phyloP scores from a whole-genome alignment of 2,888 invertebrate genomes.

The Scaptomyza polygonia region DNA sequence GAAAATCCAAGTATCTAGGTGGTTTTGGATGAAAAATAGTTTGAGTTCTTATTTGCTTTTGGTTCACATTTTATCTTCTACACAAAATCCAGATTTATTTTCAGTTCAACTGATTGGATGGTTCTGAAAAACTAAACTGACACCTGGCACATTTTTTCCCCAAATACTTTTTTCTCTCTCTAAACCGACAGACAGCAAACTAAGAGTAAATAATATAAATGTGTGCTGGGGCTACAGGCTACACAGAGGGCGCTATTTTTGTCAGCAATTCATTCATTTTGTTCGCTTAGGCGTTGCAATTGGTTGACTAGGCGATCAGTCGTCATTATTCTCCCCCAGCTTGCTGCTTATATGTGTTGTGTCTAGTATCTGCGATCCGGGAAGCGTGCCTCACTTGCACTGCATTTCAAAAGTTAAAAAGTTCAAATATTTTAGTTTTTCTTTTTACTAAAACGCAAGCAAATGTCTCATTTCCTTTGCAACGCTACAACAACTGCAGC shows the following conservation, averaged over 20 bases:
- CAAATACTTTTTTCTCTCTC: background rate
- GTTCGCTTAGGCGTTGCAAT: slow-evolving; percentile 52
- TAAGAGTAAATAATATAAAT: slow-evolving; percentile 52
- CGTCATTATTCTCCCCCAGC: slow-evolving; percentile 2
- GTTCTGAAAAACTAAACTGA: slow-evolving; percentile 1
- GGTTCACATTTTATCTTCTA: background rate
- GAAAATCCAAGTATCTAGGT: too few species aligned
- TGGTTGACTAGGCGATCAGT: slow-evolving; percentile 42
- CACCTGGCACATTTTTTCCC: slow-evolving; percentile 11
- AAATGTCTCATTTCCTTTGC: slow-evolving; percentile 76
- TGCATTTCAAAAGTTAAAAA: slow-evolving; percentile 76
- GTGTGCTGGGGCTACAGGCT: slow-evolving; percentile 37
- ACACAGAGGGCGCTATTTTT: slow-evolving; percentile 66
- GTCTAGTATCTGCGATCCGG: slow-evolving; percentile 25
- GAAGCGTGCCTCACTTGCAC: slow-evolving; percentile 65
- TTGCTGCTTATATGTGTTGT: background rate
- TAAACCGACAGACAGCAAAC: background rate
- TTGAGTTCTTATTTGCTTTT: too few species aligned
- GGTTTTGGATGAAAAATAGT: slow-evolving; percentile 1
- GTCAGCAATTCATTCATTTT: slow-evolving; percentile 74
- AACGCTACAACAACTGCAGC: slow-evolving; percentile 55
- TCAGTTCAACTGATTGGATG: slow-evolving; percentile 16
- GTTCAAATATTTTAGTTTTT: slow-evolving; percentile 69
- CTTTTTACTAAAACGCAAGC: slow-evolving; percentile 53
- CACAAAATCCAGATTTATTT: background rate